These are phyloP conservation scores for Idaea biselata DNA, from an alignment of 2,888 invertebrate genomes.

Conservation along the genomic window DNA sequence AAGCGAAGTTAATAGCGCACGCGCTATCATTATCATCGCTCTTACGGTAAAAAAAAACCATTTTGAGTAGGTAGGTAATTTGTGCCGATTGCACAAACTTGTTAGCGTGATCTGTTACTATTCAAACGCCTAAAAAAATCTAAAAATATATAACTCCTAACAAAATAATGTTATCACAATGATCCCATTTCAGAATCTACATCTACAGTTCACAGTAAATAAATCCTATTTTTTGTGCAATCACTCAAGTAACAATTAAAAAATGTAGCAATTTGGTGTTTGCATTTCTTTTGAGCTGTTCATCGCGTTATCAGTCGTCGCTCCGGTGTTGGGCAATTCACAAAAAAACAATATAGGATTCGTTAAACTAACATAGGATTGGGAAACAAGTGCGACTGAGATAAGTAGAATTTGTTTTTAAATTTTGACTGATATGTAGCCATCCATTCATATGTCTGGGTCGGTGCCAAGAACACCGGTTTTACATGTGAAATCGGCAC, in stretches of 20 bases:
- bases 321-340: conserved; percentile 23
- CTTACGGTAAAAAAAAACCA: too few relatives aligned
- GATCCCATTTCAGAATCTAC: conserved; percentile 6
- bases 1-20: too few relatives aligned
- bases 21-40: too few relatives aligned
- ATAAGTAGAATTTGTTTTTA: neutral
- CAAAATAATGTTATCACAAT: neutral
- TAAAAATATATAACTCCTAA: neutral
- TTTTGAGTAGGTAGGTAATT: too few relatives aligned
- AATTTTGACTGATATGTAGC: neutral
- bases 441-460: neutral
- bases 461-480: neutral
- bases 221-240: conserved; percentile 13
- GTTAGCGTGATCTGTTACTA: too few relatives aligned
- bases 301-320: conserved; percentile 28
- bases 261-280: neutral
- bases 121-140: neutral
- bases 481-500: too few relatives aligned
- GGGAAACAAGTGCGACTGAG: conserved; percentile 11
- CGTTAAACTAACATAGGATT: conserved; percentile 27
- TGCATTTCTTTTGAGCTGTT: conserved; percentile 1
- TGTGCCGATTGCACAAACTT: too few relatives aligned
- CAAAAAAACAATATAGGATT: conserved; percentile 27
- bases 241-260: conserved; percentile 24
- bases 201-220: conserved; percentile 9